A percentile compares a stretch with the other conserved stretches of the same genome.
Evolutionary conservation across 23 tunicate genomes (phyloP).

Genomic region (Styela clava): DNA sequence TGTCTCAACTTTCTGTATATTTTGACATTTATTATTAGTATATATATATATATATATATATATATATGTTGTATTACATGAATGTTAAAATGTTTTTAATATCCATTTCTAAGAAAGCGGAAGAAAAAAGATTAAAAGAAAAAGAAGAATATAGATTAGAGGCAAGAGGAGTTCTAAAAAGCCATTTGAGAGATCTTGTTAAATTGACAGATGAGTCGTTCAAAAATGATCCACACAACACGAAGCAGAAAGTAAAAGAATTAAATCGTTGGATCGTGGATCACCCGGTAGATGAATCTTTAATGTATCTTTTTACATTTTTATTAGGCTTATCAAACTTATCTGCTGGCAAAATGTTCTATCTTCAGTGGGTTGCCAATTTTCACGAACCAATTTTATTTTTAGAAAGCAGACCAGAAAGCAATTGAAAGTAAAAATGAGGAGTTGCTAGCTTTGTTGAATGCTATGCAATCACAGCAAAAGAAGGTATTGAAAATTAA

Average conservation of each 20-base stretch:
- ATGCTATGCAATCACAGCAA: too few relatives aligned
- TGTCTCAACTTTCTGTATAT: not conserved
- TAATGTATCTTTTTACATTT: not conserved
- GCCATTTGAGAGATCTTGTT: not conserved
- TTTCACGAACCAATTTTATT: not conserved
- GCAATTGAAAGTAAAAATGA: too few relatives aligned
- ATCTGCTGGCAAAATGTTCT: not conserved
- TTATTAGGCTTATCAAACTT: not conserved
- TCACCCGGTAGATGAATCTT: not conserved
- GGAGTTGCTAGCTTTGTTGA: too few relatives aligned
- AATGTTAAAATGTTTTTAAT: too few relatives aligned
- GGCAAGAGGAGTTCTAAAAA: not conserved
- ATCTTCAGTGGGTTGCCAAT: not conserved
- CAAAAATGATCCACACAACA: not conserved
- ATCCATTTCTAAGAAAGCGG: not conserved
- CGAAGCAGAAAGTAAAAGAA: not conserved
- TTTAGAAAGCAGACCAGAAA: too few relatives aligned
- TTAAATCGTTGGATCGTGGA: not conserved
- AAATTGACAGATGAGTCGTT: not conserved
- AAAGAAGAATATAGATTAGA: not conserved
- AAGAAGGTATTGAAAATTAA: too few relatives aligned
- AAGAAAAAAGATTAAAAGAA: not conserved
- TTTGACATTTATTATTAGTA: too few relatives aligned
- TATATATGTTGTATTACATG: too few relatives aligned
- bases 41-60: too few relatives aligned